phyloP scores from a whole-genome alignment of 2,113 vertebrate species.

The Odontesthes bonariensis region DNA sequence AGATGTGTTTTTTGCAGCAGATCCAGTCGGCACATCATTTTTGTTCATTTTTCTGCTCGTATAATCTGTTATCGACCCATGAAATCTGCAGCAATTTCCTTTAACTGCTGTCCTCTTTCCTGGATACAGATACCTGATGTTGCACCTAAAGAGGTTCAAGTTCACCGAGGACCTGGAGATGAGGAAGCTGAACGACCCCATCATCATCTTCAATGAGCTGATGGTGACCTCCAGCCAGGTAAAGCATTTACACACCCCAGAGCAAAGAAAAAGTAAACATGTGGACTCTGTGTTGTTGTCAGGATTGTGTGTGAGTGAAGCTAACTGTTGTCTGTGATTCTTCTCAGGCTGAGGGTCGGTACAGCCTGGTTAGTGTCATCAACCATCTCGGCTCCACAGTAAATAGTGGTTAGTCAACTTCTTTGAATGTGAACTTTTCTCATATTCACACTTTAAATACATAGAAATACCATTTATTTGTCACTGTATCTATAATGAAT shows the following conservation, averaged over 20 bases:
- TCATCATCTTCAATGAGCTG: neutral
- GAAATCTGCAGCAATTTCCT: too few relatives aligned
- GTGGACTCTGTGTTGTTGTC: neutral
- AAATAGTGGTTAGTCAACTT: neutral
- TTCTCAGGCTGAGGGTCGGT: neutral
- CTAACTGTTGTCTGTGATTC: slow-evolving; percentile 4
- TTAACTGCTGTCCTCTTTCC: too few relatives aligned
- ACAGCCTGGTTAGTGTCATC: neutral
- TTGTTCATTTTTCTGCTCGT: too few relatives aligned
- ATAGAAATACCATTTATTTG: too few relatives aligned
- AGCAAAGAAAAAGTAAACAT: neutral
- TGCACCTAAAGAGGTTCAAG: neutral
- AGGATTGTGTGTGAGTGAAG: too few relatives aligned
- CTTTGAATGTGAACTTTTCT: too few relatives aligned
- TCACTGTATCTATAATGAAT: too few relatives aligned
- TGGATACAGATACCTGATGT: too few relatives aligned
- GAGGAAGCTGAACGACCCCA: neutral
- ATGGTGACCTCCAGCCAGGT: neutral
- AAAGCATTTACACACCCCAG: neutral
- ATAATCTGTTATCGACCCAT: too few relatives aligned
- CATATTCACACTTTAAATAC: too few relatives aligned
- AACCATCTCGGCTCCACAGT: neutral
- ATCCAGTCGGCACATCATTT: too few relatives aligned
- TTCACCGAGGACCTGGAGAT: neutral
- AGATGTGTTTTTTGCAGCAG: too few relatives aligned